Evolutionary conservation across 2,113 vertebrate genomes (phyloP).

Genomic region (Lates calcarifer): DNA sequence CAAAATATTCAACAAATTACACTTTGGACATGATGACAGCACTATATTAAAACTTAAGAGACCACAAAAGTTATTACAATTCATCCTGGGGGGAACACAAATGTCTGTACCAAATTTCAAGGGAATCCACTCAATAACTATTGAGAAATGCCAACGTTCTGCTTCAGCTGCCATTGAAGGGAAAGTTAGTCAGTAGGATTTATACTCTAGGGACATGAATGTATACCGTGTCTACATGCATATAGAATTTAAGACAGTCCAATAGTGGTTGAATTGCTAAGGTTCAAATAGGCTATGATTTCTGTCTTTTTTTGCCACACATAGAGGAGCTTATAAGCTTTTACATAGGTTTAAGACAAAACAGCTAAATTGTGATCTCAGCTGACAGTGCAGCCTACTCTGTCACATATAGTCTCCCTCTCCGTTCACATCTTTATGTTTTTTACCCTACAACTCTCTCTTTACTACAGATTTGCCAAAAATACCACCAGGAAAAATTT

Average conservation of each 20-base stretch:
- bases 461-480: slow-evolving; percentile 21
- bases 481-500: neutral
- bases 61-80: neutral
- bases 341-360: neutral
- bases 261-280: too few relatives aligned
- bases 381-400: neutral
- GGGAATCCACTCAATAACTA: neutral
- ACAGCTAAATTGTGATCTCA: neutral
- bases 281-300: too few relatives aligned
- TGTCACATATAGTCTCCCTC: neutral
- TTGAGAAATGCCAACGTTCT: neutral
- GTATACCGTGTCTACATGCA: too few relatives aligned
- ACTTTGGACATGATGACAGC: neutral
- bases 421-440: slow-evolving; percentile 1
- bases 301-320: neutral
- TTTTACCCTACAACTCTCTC: neutral
- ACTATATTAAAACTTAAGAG: neutral
- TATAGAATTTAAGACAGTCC: too few relatives aligned
- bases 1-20: neutral
- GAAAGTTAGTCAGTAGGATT: too few relatives aligned
- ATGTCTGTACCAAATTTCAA: neutral
- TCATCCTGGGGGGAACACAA: neutral
- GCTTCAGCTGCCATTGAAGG: too few relatives aligned
- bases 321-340: neutral
- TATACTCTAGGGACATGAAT: too few relatives aligned